A percentile compares a stretch with the other conserved stretches of the same genome.
phyloP scores from a whole-genome alignment of 2,113 vertebrate genomes.

The Platysternon megacephalum region DNA sequence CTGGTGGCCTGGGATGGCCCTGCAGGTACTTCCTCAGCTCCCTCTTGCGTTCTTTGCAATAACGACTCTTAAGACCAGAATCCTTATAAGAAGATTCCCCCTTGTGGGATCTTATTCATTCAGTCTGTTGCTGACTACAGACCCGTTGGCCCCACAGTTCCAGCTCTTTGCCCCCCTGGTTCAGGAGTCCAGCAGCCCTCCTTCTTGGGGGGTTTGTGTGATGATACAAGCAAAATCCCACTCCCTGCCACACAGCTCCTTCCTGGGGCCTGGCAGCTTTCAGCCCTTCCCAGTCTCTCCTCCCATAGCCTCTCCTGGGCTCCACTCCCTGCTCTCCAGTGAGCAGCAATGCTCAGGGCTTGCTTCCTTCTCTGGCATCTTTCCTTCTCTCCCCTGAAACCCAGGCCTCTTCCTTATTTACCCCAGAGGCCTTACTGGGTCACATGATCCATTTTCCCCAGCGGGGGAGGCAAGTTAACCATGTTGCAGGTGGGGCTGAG shows the following conservation, averaged over 20 bases:
- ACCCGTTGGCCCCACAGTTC: not conserved
- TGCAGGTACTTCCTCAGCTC: not conserved
- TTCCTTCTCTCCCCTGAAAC: not conserved
- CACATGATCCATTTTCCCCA: not conserved
- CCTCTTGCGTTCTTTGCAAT: not conserved
- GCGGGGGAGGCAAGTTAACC: not conserved
- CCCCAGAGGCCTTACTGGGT: not conserved
- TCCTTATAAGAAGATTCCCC: not conserved
- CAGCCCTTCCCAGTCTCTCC: not conserved
- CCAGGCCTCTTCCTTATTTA: not conserved
- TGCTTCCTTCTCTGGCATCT: not conserved
- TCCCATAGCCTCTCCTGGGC: too few relatives aligned
- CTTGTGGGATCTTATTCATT: not conserved
- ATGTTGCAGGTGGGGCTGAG: not conserved
- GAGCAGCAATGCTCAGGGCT: not conserved
- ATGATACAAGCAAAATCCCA: not conserved
- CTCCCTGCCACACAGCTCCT: not conserved
- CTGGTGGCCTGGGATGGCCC: not conserved
- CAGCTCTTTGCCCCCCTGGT: not conserved
- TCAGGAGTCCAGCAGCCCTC: not conserved
- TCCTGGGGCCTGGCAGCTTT: not conserved
- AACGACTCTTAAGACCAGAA: not conserved
- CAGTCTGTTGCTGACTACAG: not conserved
- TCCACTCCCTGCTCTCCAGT: not conserved
- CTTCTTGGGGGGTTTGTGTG: too few relatives aligned